phyloP scores from a whole-genome alignment of 1,140 invertebrate species.

The Drosophila carrolli region DNA sequence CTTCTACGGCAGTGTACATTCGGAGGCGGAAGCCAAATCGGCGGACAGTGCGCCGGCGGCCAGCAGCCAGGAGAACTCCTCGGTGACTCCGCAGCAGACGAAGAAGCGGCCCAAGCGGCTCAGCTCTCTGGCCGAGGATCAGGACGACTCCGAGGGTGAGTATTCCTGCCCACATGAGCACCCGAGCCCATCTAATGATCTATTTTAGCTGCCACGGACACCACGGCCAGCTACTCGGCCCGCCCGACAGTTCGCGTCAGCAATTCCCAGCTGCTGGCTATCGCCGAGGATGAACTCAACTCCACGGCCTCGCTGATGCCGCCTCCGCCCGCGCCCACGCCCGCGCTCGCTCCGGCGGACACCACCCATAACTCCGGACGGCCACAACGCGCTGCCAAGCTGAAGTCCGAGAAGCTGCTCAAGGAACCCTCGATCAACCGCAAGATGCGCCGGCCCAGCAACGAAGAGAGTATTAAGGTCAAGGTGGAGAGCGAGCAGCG shows the following conservation, averaged over 20 bases:
- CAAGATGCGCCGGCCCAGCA: conserved; percentile 68
- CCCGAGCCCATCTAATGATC: not conserved
- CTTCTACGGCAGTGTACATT: conserved; percentile 42
- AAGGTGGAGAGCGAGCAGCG: conserved; percentile 74
- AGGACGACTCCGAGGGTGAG: conserved; percentile 51
- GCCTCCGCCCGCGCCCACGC: conserved; percentile 59
- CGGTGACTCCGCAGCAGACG: conserved; percentile 70
- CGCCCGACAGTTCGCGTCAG: conserved; percentile 40
- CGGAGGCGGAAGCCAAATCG: conserved; percentile 5
- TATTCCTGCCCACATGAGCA: not conserved
- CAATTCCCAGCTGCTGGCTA: conserved; percentile 69
- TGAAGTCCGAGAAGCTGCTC: conserved; percentile 63
- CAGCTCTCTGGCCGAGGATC: conserved; percentile 51
- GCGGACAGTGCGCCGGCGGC: conserved; percentile 1
- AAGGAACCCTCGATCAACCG: conserved; percentile 56
- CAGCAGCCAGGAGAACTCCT: conserved; percentile 9
- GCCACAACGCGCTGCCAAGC: conserved; percentile 72
- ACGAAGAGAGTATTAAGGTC: conserved; percentile 36
- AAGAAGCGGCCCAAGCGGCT: conserved; percentile 76
- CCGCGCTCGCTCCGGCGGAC: conserved; percentile 40
- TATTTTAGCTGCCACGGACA: not conserved
- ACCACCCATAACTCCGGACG: conserved; percentile 50
- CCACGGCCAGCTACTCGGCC: not conserved
- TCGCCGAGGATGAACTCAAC: conserved; percentile 49
- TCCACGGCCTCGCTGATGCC: conserved; percentile 65